These are phyloP conservation scores for Rattus rattus DNA, from an alignment of 2,113 vertebrate species.

Conservation along the genomic window DNA sequence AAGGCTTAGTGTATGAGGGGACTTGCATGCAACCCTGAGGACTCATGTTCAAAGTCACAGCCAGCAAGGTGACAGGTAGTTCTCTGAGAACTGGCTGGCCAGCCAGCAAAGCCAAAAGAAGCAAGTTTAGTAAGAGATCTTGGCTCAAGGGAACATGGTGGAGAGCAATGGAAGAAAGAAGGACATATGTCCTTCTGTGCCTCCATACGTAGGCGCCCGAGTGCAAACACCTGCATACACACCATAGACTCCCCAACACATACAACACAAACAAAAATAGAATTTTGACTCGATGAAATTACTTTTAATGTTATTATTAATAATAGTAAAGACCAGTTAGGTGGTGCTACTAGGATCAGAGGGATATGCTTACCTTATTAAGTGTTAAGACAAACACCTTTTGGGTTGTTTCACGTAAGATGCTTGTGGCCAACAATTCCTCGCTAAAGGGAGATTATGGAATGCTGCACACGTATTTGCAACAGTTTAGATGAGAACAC, in stretches of 20 bases:
- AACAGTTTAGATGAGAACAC: background rate
- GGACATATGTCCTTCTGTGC: background rate
- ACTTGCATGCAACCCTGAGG: background rate
- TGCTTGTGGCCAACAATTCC: background rate
- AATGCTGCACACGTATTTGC: background rate
- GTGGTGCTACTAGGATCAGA: background rate
- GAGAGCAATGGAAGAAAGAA: background rate
- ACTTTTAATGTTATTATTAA: conserved; percentile 11
- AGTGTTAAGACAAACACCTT: background rate
- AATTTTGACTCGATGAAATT: background rate
- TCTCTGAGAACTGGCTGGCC: background rate
- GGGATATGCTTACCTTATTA: background rate
- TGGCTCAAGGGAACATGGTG: background rate
- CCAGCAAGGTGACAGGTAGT: background rate
- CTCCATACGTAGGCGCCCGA: too few species aligned
- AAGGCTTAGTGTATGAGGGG: background rate
- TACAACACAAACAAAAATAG: background rate
- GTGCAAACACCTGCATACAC: too few species aligned
- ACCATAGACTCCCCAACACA: background rate
- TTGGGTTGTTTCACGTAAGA: background rate
- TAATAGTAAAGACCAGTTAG: conserved; percentile 6
- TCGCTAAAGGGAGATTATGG: conserved; percentile 13
- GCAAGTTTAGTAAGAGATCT: background rate
- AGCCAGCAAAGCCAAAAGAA: background rate
- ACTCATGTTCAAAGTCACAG: background rate